phyloP scores from a whole-genome alignment of 2,888 invertebrate species.

The Mechanitis mazaeus region DNA sequence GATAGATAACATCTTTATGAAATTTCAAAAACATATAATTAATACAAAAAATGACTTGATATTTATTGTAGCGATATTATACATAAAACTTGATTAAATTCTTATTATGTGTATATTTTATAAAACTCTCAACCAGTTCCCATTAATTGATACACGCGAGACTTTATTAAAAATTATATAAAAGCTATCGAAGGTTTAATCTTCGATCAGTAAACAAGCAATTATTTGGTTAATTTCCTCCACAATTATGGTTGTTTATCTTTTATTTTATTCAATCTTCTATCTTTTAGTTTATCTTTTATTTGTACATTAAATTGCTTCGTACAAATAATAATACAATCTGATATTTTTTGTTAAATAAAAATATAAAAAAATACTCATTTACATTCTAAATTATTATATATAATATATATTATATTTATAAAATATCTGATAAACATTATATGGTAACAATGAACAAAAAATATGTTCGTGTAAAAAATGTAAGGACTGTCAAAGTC shows the following conservation, averaged over 20 bases:
- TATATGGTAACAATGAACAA: not conserved
- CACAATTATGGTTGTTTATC: not conserved
- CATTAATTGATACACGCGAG: not conserved
- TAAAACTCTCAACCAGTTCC: not conserved
- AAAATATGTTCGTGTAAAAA: not conserved
- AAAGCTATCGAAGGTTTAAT: constrained; percentile 1
- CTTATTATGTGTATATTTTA: not conserved
- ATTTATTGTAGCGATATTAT: not conserved
- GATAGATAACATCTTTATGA: too few species aligned
- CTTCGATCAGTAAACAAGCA: not conserved
- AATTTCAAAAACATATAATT: too few species aligned
- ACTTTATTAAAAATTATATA: not conserved
- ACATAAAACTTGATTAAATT: not conserved
- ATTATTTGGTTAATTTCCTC: constrained; percentile 5
- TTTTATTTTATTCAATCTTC: not conserved
- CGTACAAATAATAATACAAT: not conserved
- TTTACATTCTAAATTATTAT: too few species aligned
- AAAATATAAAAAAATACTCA: too few species aligned
- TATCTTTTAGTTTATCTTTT: too few species aligned
- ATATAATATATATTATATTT: too few species aligned
- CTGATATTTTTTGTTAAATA: too few species aligned
- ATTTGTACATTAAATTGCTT: not conserved
- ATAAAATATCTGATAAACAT: too few species aligned
- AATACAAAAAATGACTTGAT: not conserved
- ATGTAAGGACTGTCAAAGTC: not conserved